Evolutionary conservation across 2,113 vertebrate genomes (phyloP).

Genomic region (Pandion haliaetus): DNA sequence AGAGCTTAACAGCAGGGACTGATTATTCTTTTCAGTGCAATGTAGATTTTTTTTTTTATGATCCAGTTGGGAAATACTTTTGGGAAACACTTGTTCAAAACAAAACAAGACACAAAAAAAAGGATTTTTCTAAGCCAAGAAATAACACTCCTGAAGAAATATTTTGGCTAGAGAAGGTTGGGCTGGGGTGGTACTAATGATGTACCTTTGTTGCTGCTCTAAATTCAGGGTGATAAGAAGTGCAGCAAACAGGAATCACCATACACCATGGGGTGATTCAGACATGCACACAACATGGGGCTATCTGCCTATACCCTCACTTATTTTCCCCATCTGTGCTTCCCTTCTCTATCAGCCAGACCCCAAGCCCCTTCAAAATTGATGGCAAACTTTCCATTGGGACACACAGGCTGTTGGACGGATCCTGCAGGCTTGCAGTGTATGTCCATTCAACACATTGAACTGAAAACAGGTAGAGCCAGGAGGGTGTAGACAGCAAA

Average conservation of each 20-base stretch:
- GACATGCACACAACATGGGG: background rate
- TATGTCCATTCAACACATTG: background rate
- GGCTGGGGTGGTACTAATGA: background rate
- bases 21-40: slow-evolving; percentile 40
- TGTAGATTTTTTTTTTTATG: slow-evolving; percentile 3
- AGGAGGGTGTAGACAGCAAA: background rate
- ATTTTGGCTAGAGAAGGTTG: background rate
- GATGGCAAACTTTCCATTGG: background rate
- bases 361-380: background rate
- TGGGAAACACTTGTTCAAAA: slow-evolving; percentile 76
- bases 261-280: background rate
- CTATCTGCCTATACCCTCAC: background rate
- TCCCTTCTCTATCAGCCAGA: background rate
- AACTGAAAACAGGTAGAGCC: background rate
- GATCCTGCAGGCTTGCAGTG: background rate
- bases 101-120: slow-evolving; percentile 52
- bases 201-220: background rate
- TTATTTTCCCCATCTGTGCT: background rate
- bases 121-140: slow-evolving; percentile 32
- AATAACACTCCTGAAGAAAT: slow-evolving; percentile 49
- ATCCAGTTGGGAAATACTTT: slow-evolving; percentile 69
- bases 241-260: background rate
- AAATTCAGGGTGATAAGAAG: background rate
- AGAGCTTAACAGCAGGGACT: slow-evolving; percentile 13
- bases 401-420: background rate